These are phyloP conservation scores for Nasonia vitripennis DNA, from an alignment of 1,140 invertebrate species.

Conservation along the genomic window DNA sequence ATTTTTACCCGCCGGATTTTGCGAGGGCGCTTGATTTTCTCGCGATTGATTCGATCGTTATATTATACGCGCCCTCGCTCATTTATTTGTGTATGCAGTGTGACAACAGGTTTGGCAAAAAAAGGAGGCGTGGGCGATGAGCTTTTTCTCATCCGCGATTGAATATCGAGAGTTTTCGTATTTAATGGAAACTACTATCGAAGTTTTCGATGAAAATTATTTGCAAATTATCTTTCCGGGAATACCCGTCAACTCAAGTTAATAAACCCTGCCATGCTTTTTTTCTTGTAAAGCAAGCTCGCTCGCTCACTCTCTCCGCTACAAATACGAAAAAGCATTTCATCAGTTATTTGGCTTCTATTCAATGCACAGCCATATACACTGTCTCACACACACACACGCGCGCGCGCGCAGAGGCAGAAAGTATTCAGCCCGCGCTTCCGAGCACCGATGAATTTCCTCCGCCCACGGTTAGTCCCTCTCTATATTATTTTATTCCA, in stretches of 20 bases:
- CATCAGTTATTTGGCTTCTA: background rate
- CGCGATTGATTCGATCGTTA: constrained; percentile 36
- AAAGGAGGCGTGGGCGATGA: background rate
- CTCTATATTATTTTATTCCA: constrained; percentile 4
- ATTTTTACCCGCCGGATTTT: constrained; percentile 44
- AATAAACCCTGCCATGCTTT: background rate
- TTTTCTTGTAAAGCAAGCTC: background rate
- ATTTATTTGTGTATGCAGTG: constrained; percentile 1
- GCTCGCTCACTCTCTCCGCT: background rate
- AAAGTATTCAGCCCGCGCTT: background rate
- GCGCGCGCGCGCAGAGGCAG: background rate
- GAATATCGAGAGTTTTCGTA: no score
- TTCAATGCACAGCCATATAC: background rate
- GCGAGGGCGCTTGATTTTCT: background rate
- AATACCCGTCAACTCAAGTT: background rate
- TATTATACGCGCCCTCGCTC: background rate
- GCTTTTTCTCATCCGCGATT: background rate
- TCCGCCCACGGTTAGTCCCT: background rate
- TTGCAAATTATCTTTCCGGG: no score
- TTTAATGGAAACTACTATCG: no score
- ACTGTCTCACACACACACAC: no score
- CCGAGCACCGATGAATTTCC: background rate
- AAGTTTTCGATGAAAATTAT: no score
- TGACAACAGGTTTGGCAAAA: background rate
- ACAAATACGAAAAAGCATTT: background rate